These are phyloP conservation scores for Drosophila eugracilis DNA, from an alignment of 1,140 invertebrate genomes.

Conservation along the genomic window DNA sequence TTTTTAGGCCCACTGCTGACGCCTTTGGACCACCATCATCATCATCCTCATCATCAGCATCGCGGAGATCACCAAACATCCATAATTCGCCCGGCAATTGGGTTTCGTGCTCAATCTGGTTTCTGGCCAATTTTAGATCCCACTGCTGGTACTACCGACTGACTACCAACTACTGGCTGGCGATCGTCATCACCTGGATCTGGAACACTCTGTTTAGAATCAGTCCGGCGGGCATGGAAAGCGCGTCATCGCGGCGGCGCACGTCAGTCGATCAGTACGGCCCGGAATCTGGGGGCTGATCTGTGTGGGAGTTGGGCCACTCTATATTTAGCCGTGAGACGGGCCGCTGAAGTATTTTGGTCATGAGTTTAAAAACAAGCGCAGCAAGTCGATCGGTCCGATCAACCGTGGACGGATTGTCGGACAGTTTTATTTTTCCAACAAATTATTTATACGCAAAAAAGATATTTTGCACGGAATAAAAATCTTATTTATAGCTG, in stretches of 20 bases:
- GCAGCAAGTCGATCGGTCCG: constrained; percentile 18
- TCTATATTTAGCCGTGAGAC: constrained; percentile 78
- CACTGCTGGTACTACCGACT: constrained; percentile 8
- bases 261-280: constrained; percentile 55
- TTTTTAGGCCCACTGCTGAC: constrained; percentile 47
- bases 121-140: constrained; percentile 50
- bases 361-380: constrained; percentile 75
- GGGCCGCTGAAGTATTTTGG: constrained; percentile 76
- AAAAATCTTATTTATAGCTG: constrained; percentile 67
- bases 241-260: constrained; percentile 73
- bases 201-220: constrained; percentile 66
- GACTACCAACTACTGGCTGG: neutral
- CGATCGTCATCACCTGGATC: constrained; percentile 64
- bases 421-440: constrained; percentile 72
- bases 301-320: constrained; percentile 32
- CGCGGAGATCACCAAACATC: constrained; percentile 1
- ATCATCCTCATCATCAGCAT: constrained; percentile 24
- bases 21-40: constrained; percentile 48
- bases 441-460: constrained; percentile 76
- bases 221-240: constrained; percentile 27
- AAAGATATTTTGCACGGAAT: constrained; percentile 68
- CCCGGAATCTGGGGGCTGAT: constrained; percentile 13
- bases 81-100: constrained; percentile 25
- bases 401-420: constrained; percentile 15
- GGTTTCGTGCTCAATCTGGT: constrained; percentile 20